Evolutionary conservation across 2,113 vertebrate species (phyloP).

Genomic region (Shinisaurus crocodilurus): DNA sequence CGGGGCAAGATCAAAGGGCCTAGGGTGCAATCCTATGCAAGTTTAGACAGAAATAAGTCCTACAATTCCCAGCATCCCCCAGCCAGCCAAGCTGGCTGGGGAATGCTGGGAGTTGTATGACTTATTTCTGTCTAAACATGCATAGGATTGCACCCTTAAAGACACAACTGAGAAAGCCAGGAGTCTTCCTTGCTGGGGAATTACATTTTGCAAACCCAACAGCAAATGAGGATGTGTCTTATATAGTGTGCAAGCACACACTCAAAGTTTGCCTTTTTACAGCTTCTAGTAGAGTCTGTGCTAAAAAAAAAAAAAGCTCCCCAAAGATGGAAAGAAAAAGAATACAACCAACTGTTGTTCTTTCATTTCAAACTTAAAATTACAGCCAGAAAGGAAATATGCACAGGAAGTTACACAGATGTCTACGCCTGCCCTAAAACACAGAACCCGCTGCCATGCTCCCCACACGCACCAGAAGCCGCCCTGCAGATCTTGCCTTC

Average conservation of each 20-base stretch:
- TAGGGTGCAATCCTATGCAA: neutral
- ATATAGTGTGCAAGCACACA: no score
- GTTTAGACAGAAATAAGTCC: neutral
- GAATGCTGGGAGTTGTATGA: no score
- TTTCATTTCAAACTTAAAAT: constrained; percentile 4
- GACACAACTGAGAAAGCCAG: neutral
- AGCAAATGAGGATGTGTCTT: neutral
- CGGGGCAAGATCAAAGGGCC: no score
- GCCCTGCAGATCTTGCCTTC: neutral
- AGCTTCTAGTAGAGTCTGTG: neutral
- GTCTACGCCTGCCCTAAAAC: neutral
- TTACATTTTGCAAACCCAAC: neutral
- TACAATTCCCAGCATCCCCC: no score
- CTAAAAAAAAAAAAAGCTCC: no score
- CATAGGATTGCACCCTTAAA: neutral
- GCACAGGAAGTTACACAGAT: constrained; percentile 3
- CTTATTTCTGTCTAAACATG: no score
- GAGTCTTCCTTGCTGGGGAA: neutral
- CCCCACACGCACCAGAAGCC: neutral
- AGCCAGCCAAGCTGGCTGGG: no score
- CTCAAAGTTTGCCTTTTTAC: no score
- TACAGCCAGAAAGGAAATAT: neutral
- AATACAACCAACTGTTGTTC: neutral
- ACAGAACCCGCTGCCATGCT: neutral
- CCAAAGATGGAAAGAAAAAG: neutral